Percentiles rank a stretch among this genome's conserved stretches.
These are phyloP conservation scores for Lordiphosa collinella DNA, from an alignment of 1,140 invertebrate species.

Conservation along the genomic window DNA sequence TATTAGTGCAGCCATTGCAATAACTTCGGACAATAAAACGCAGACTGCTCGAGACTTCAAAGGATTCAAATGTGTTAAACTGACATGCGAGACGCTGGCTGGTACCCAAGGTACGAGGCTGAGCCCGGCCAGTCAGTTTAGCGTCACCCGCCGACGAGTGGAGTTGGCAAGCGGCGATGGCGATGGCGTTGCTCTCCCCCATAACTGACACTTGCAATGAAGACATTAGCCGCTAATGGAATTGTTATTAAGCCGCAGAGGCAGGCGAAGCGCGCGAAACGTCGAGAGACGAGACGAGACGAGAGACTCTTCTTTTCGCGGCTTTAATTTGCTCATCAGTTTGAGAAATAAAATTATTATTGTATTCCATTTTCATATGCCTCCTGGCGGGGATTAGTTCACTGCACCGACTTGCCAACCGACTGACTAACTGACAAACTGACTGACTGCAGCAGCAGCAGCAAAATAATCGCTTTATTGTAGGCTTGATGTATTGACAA, in stretches of 20 bases:
- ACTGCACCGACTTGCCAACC: neutral
- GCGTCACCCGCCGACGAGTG: slow-evolving; percentile 30
- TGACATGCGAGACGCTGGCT: slow-evolving; percentile 61
- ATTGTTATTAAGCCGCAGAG: slow-evolving; percentile 71
- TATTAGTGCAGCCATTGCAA: slow-evolving; percentile 72
- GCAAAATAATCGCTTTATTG: slow-evolving; percentile 69
- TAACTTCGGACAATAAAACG: slow-evolving; percentile 71
- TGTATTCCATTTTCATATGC: slow-evolving; percentile 54
- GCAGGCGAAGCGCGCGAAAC: neutral
- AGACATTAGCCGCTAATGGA: slow-evolving; percentile 76
- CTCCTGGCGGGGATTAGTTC: slow-evolving; percentile 14
- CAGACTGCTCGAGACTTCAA: slow-evolving; percentile 47
- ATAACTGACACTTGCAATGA: slow-evolving; percentile 76
- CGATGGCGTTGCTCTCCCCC: slow-evolving; percentile 17
- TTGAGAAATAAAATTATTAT: slow-evolving; percentile 69
- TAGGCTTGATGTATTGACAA: slow-evolving; percentile 72
- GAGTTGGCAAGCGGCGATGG: neutral
- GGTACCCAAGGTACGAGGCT: slow-evolving; percentile 21
- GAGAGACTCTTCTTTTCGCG: slow-evolving; percentile 16
- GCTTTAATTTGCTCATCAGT: slow-evolving; percentile 71
- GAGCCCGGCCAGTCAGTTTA: slow-evolving; percentile 63
- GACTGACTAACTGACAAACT: neutral
- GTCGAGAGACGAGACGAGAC: neutral
- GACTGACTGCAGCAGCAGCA: slow-evolving; percentile 7
- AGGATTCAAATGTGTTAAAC: slow-evolving; percentile 74